A percentile compares a stretch with the other conserved stretches of the same genome.
phyloP scores from a whole-genome alignment of 2,888 invertebrate species.

The Gonocerus acuteangulatus region DNA sequence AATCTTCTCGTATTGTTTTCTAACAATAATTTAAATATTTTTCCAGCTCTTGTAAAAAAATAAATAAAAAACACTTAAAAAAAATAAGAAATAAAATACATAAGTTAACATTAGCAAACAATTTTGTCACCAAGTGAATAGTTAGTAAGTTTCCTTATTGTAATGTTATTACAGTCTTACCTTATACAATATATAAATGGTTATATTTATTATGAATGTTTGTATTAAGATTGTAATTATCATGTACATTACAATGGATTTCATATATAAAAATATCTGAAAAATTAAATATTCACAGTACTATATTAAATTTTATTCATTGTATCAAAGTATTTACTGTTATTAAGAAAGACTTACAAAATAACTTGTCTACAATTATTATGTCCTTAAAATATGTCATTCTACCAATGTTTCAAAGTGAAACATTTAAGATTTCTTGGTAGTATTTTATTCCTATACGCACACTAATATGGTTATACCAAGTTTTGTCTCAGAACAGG shows the following conservation, averaged over 20 bases:
- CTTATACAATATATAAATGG: slow-evolving; percentile 21
- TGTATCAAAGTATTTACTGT: slow-evolving; percentile 15
- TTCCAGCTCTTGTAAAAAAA: slow-evolving; percentile 12
- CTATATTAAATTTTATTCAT: slow-evolving; percentile 15
- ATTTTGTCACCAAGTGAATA: neutral
- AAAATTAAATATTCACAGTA: slow-evolving; percentile 22
- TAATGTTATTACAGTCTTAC: slow-evolving; percentile 2
- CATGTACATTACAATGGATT: slow-evolving; percentile 32
- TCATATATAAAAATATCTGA: slow-evolving; percentile 33
- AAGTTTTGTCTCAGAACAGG: slow-evolving; percentile 17
- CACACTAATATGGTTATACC: slow-evolving; percentile 2
- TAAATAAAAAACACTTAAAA: too few species aligned
- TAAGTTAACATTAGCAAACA: neutral
- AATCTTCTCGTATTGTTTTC: too few species aligned
- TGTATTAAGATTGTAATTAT: slow-evolving; percentile 35
- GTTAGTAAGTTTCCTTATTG: slow-evolving; percentile 1
- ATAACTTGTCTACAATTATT: neutral
- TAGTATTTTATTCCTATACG: neutral
- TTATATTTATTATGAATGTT: slow-evolving; percentile 31
- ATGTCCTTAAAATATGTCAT: neutral
- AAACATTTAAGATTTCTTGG: neutral
- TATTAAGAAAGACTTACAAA: neutral
- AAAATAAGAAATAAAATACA: too few species aligned
- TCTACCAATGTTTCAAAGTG: slow-evolving; percentile 6
- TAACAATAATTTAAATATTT: slow-evolving; percentile 15